phyloP scores from a whole-genome alignment of 2,113 vertebrate genomes.

The Rhabdornis inornatus region DNA sequence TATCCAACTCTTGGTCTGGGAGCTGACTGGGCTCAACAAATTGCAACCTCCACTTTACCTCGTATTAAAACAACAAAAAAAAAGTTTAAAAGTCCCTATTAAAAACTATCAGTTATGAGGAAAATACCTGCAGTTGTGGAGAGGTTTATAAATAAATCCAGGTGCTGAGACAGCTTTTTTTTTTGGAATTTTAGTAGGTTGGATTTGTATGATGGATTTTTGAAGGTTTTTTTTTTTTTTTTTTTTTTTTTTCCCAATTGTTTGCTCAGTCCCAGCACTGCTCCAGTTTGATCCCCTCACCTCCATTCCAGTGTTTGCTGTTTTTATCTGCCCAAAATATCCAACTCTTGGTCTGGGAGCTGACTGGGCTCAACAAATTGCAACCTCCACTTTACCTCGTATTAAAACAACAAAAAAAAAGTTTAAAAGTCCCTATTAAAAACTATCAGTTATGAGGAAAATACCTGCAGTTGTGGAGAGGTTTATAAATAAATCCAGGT shows the following conservation, averaged over 20 bases:
- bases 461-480: neutral
- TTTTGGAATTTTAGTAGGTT: too few species aligned
- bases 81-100: neutral
- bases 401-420: neutral
- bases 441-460: conserved; percentile 1
- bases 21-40: neutral
- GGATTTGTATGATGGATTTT: too few species aligned
- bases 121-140: neutral
- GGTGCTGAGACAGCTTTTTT: neutral
- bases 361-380: neutral
- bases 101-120: neutral
- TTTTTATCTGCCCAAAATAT: conserved; percentile 30
- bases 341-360: neutral
- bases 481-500: neutral
- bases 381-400: neutral
- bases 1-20: conserved; percentile 11
- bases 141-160: neutral
- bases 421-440: neutral
- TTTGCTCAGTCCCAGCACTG: too few species aligned
- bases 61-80: neutral
- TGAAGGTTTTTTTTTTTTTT: too few species aligned
- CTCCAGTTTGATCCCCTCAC: neutral
- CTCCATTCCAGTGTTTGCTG: neutral
- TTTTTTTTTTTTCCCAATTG: too few species aligned
- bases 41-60: neutral